Percentiles rank a stretch among this genome's conserved stretches.
Conservation (phyloP, 2,888 invertebrate species). For the Pegoplata infirma region DNA sequence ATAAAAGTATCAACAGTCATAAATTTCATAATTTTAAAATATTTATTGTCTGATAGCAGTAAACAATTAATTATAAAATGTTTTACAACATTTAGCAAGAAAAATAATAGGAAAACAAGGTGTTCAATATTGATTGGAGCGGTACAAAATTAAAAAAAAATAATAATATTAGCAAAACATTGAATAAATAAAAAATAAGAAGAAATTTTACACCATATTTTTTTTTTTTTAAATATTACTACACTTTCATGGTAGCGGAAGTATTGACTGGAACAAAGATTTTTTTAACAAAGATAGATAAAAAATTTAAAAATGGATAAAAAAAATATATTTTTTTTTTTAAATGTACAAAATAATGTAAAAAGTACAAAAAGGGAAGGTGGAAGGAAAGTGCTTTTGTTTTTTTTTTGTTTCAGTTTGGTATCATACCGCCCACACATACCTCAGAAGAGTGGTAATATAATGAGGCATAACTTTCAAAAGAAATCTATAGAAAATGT, state of each 20-base stretch:
- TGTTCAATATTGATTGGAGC: neutral
- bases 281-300: neutral
- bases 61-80: conserved; percentile 31
- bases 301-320: neutral
- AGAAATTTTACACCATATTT: neutral
- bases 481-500: neutral
- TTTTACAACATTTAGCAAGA: conserved; percentile 22
- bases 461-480: neutral
- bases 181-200: conserved; percentile 3
- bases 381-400: neutral
- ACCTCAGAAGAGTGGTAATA: neutral
- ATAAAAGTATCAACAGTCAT: too few relatives aligned
- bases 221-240: neutral
- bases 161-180: neutral
- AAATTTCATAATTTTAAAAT: neutral
- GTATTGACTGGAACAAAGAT: neutral
- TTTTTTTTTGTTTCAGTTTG: neutral
- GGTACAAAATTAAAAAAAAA: too few relatives aligned
- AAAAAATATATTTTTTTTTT: neutral
- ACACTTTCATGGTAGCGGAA: neutral
- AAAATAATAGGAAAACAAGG: neutral
- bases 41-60: conserved; percentile 10
- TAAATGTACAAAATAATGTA: neutral
- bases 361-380: neutral
- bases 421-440: too few relatives aligned